These are phyloP conservation scores for Periplaneta americana DNA, from an alignment of 1,140 invertebrate genomes.

Conservation along the genomic window DNA sequence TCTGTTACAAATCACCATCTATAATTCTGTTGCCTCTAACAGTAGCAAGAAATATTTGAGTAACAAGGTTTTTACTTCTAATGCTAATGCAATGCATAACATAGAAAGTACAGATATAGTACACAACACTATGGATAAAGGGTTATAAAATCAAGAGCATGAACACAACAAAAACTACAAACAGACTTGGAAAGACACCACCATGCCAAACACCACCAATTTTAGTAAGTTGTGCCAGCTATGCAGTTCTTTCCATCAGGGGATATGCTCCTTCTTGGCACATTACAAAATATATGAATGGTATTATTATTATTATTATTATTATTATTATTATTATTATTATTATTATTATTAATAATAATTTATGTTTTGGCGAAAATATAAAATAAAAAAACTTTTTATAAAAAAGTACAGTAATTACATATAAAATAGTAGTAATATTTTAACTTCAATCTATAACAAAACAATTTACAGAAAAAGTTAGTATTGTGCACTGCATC, in stretches of 20 bases:
- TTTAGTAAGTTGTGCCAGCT: not conserved
- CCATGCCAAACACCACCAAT: not conserved
- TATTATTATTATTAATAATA: too few relatives aligned
- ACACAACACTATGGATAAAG: too few relatives aligned
- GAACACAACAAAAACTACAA: not conserved
- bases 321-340: too few relatives aligned
- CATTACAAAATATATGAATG: too few relatives aligned
- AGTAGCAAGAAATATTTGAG: not conserved
- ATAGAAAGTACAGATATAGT: not conserved
- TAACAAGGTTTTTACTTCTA: not conserved
- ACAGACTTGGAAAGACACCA: not conserved
- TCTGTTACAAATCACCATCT: not conserved
- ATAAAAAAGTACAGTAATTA: too few relatives aligned
- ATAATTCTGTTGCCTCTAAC: not conserved
- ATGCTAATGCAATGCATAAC: not conserved
- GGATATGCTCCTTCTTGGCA: not conserved
- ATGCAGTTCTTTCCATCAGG: not conserved
- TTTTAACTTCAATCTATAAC: too few relatives aligned
- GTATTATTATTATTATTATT: too few relatives aligned
- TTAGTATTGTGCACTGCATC: too few relatives aligned
- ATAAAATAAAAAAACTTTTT: too few relatives aligned
- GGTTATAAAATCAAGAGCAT: not conserved
- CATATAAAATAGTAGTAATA: too few relatives aligned
- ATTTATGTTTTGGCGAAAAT: too few relatives aligned
- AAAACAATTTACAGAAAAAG: too few relatives aligned